Evolutionary conservation across 2,113 vertebrate species (phyloP).

Genomic region (Bufo gargarizans): DNA sequence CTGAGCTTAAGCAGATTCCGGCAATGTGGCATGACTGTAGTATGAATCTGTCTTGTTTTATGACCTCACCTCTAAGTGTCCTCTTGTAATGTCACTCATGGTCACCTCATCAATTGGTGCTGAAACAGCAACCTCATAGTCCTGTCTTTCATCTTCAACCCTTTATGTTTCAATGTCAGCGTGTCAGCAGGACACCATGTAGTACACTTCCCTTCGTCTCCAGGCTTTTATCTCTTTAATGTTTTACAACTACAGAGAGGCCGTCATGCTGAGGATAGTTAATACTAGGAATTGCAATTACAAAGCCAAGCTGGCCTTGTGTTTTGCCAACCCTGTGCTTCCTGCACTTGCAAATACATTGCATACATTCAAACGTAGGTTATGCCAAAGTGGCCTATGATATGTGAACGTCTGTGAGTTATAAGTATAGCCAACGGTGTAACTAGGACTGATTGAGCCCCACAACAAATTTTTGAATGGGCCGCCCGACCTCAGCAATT

Average conservation of each 20-base stretch:
- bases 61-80: neutral
- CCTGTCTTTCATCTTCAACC: conserved; percentile 16
- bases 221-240: conserved; percentile 39
- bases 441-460: too few relatives aligned
- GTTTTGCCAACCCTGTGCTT: neutral
- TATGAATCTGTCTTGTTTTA: neutral
- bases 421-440: too few relatives aligned
- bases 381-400: neutral
- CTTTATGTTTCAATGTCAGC: conserved; percentile 35
- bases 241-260: conserved; percentile 41
- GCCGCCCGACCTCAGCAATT: too few relatives aligned
- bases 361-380: neutral
- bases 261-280: conserved; percentile 30
- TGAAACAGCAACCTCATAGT: neutral
- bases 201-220: conserved; percentile 21
- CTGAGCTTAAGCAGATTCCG: neutral
- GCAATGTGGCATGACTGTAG: neutral
- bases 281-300: conserved; percentile 30
- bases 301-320: neutral
- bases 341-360: neutral
- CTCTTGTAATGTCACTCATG: conserved; percentile 25
- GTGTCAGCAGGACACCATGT: conserved; percentile 21
- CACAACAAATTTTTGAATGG: too few relatives aligned
- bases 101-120: conserved; percentile 19
- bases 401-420: neutral